Conservation (phyloP, 2,888 invertebrate genomes). For the Dendrolimus houi region DNA sequence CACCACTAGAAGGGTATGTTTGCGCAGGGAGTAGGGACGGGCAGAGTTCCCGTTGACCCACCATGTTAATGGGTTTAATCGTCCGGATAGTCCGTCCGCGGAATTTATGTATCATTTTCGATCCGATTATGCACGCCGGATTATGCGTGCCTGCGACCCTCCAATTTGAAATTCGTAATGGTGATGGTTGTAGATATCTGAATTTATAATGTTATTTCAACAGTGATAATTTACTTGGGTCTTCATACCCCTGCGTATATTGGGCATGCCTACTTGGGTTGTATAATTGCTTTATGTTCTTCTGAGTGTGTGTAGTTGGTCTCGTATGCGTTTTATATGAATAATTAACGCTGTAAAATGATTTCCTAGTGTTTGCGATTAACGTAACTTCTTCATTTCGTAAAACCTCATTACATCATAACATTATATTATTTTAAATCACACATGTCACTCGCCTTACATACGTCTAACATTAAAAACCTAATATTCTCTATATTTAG, state of each 20-base stretch:
- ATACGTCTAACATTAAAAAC: no score
- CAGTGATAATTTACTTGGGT: slow-evolving; percentile 25
- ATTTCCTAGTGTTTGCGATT: no score
- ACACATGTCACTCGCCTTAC: no score
- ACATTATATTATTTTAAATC: no score
- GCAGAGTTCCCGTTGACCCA: slow-evolving; percentile 53
- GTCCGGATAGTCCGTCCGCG: slow-evolving; percentile 61
- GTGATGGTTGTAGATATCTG: slow-evolving; percentile 51
- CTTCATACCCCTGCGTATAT: neutral
- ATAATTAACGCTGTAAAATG: neutral
- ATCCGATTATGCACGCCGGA: slow-evolving; percentile 69
- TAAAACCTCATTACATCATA: no score
- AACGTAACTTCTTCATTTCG: no score
- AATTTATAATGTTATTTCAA: slow-evolving; percentile 45
- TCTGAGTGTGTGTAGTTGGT: neutral
- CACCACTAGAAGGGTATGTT: neutral
- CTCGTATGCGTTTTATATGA: neutral
- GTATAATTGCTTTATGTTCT: neutral
- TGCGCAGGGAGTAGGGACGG: slow-evolving; percentile 18
- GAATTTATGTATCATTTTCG: slow-evolving; percentile 76
- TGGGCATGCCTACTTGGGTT: neutral
- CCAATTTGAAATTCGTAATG: slow-evolving; percentile 44
- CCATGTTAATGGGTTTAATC: slow-evolving; percentile 73
- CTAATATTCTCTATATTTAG: no score
- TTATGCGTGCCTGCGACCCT: slow-evolving; percentile 53